Conservation (phyloP, 2,888 invertebrate genomes). For the Glyphotaelius pellucidus region DNA sequence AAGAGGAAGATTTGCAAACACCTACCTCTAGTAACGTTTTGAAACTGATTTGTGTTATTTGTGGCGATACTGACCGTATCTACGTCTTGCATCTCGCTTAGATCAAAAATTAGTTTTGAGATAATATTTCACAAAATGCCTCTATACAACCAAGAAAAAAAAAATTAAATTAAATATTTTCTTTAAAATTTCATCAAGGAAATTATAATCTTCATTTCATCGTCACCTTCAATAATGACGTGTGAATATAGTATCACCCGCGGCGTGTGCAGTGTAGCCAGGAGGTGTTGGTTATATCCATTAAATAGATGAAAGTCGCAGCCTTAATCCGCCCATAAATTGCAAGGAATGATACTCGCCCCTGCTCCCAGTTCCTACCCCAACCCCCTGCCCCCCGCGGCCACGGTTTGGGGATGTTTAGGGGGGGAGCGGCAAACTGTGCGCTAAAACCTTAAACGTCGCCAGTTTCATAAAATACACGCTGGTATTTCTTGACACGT, state of each 20-base stretch:
- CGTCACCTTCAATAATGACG: neutral
- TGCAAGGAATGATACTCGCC: neutral
- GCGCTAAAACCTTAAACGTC: slow-evolving; percentile 12
- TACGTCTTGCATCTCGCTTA: too few species aligned
- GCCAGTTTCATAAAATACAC: slow-evolving; percentile 15
- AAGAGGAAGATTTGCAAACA: too few species aligned
- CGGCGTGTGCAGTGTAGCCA: neutral
- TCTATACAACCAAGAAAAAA: too few species aligned
- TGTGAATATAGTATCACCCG: neutral
- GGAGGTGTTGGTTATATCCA: slow-evolving; percentile 25
- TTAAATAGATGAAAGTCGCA: slow-evolving; percentile 52
- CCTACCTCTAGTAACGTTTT: too few species aligned
- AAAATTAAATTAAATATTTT: too few species aligned
- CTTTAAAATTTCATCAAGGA: too few species aligned
- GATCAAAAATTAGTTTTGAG: too few species aligned
- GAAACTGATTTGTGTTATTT: too few species aligned
- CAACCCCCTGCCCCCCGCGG: neutral
- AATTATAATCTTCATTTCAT: neutral
- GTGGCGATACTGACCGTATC: too few species aligned
- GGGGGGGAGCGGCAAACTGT: neutral
- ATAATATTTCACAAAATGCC: too few species aligned
- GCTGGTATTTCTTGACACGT: neutral
- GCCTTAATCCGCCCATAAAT: slow-evolving; percentile 33
- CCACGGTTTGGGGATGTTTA: neutral
- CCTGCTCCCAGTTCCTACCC: neutral